Percentiles rank a stretch among this genome's conserved stretches.
Evolutionary conservation across 92 coral and sea anemone species (phyloP).

Genomic region (Epizoanthus rinbou): DNA sequence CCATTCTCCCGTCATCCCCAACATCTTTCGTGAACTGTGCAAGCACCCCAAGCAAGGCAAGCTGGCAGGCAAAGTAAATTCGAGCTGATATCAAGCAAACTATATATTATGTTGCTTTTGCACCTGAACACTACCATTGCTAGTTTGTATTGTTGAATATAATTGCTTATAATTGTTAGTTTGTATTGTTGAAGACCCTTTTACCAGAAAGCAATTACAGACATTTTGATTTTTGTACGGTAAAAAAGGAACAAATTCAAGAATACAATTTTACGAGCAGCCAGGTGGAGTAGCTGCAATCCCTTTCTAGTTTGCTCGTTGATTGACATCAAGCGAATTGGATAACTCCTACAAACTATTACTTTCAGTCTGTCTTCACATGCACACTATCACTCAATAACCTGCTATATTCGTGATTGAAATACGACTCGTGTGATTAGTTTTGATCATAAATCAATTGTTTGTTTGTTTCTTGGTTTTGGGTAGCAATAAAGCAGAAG

Average conservation of each 20-base stretch:
- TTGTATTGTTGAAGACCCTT: not conserved
- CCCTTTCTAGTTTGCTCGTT: not conserved
- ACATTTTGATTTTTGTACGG: not conserved
- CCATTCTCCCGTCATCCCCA: too few relatives aligned
- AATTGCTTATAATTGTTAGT: too few relatives aligned
- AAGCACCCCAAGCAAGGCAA: too few relatives aligned
- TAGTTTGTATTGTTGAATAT: not conserved
- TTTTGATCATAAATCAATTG: not conserved
- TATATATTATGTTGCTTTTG: too few relatives aligned
- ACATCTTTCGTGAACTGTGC: too few relatives aligned
- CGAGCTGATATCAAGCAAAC: too few relatives aligned
- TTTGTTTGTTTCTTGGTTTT: too few relatives aligned
- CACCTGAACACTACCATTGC: not conserved
- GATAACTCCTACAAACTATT: not conserved
- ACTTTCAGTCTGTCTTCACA: not conserved
- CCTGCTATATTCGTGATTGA: not conserved
- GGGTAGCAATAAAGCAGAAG: too few relatives aligned
- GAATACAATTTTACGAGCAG: not conserved
- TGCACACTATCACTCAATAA: not conserved
- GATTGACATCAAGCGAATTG: not conserved
- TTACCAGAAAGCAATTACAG: too few relatives aligned
- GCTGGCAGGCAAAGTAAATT: too few relatives aligned
- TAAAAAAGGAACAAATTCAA: not conserved
- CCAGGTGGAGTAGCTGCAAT: not conserved
- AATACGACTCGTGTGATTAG: not conserved